Conservation (phyloP, 2,113 vertebrate species). For the Platichthys stellatus region DNA sequence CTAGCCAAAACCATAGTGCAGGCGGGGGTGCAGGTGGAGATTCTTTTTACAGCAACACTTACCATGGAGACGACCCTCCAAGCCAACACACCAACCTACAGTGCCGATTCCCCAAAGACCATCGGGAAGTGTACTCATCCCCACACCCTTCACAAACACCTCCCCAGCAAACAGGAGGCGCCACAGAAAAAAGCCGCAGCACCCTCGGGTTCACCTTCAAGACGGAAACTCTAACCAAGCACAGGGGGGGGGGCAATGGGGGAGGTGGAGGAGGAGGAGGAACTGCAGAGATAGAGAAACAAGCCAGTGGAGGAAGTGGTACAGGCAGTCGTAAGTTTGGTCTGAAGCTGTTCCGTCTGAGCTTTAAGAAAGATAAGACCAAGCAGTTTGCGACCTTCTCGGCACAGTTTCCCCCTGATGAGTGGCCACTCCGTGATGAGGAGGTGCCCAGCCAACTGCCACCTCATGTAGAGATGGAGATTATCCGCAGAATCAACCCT, state of each 20-base stretch:
- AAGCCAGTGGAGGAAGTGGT: constrained; percentile 71
- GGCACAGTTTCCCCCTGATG: constrained; percentile 96
- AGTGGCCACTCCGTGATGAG: constrained; percentile 96
- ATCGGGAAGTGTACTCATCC: constrained; percentile 85
- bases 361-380: constrained; percentile 98
- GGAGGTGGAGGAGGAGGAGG: constrained; percentile 50
- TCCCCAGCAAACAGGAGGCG: constrained; percentile 81
- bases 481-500: constrained; percentile 97
- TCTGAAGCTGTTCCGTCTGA: constrained; percentile 94
- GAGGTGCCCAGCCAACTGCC: constrained; percentile 94
- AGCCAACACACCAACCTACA: constrained; percentile 93
- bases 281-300: constrained; percentile 85
- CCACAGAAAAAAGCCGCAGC: constrained; percentile 93
- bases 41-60: constrained; percentile 89
- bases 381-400: constrained; percentile 97
- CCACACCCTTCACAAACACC: constrained; percentile 84
- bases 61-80: constrained; percentile 91
- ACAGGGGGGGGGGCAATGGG: constrained; percentile 78
- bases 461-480: constrained; percentile 96
- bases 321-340: constrained; percentile 90
- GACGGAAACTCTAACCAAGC: constrained; percentile 92
- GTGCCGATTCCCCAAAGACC: constrained; percentile 93
- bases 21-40: constrained; percentile 80
- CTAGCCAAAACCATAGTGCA: constrained; percentile 85
- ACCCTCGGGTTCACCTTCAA: constrained; percentile 94